A percentile compares a stretch with the other conserved stretches of the same genome.
phyloP scores from a whole-genome alignment of 2,113 vertebrate genomes.

The Halcyon senegalensis region DNA sequence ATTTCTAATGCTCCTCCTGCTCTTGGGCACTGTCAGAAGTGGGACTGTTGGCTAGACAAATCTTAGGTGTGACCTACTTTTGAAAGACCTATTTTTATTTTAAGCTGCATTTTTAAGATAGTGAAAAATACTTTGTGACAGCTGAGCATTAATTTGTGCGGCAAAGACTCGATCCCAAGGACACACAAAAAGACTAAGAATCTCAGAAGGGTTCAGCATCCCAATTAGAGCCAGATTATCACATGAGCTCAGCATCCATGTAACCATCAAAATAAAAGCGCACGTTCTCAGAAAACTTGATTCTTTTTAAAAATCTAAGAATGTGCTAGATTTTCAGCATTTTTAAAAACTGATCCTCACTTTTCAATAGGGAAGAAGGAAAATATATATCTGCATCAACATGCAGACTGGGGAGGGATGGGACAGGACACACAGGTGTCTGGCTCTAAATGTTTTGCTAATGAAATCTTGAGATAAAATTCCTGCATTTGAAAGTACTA shows the following conservation, averaged over 20 bases:
- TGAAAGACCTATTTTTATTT: constrained; percentile 29
- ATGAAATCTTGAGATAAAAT: neutral
- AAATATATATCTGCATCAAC: neutral
- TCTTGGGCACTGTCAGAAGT: constrained; percentile 9
- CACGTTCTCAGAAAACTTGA: neutral
- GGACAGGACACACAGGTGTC: neutral
- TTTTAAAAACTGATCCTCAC: neutral
- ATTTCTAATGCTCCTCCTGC: neutral
- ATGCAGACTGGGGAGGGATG: neutral
- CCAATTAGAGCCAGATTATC: neutral
- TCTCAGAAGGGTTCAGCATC: neutral
- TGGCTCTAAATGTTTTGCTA: neutral
- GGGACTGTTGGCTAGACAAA: constrained; percentile 29
- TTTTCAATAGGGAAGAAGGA: neutral
- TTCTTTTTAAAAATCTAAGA: neutral
- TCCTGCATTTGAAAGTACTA: neutral
- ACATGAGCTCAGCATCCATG: neutral
- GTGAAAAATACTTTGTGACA: constrained; percentile 46
- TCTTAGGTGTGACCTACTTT: constrained; percentile 42
- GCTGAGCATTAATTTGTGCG: neutral
- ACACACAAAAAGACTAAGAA: neutral
- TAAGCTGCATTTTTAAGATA: constrained; percentile 24
- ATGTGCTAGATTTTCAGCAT: neutral
- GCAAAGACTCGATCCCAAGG: neutral
- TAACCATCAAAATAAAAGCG: neutral